Evolutionary conservation across 2,113 vertebrate genomes (phyloP).

Genomic region (Varanus komodoensis): DNA sequence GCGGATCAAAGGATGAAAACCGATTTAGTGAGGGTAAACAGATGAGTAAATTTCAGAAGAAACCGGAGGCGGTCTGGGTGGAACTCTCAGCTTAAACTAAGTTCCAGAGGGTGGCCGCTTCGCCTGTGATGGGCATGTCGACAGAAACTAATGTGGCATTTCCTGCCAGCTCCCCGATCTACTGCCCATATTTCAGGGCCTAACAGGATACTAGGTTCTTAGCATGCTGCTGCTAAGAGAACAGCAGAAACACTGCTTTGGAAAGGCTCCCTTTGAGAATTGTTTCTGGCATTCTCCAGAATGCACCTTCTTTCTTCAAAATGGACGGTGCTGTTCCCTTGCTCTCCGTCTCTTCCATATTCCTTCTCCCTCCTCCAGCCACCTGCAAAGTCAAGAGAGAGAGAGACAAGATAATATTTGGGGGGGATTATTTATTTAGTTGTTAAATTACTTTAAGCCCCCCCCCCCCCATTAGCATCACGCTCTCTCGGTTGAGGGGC

Average conservation of each 20-base stretch:
- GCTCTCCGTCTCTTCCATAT: not conserved
- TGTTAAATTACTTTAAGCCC: too few relatives aligned
- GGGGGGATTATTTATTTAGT: too few relatives aligned
- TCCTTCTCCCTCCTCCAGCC: not conserved
- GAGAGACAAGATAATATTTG: not conserved
- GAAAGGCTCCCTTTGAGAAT: too few relatives aligned
- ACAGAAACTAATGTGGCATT: not conserved
- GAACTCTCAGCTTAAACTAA: not conserved
- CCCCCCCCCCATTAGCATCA: too few relatives aligned
- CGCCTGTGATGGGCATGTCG: not conserved
- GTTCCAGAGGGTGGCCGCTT: constrained; percentile 8
- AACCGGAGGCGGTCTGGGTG: not conserved
- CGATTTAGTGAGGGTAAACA: too few relatives aligned
- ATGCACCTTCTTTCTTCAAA: not conserved
- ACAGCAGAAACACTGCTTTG: too few relatives aligned
- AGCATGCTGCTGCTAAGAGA: too few relatives aligned
- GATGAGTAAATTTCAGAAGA: too few relatives aligned
- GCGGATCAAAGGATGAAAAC: not conserved
- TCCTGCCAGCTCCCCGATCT: too few relatives aligned
- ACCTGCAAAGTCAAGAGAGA: not conserved
- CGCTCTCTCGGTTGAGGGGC: not conserved
- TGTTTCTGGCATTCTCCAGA: too few relatives aligned
- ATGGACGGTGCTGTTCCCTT: not conserved
- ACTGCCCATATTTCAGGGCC: too few relatives aligned
- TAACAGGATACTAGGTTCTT: too few relatives aligned